Evolutionary conservation across 2,797 vertebrate species (phyloP), one percentile per base, ranked within the genome.

Genomic region (Hydrocynus forskahlii): DNA sequence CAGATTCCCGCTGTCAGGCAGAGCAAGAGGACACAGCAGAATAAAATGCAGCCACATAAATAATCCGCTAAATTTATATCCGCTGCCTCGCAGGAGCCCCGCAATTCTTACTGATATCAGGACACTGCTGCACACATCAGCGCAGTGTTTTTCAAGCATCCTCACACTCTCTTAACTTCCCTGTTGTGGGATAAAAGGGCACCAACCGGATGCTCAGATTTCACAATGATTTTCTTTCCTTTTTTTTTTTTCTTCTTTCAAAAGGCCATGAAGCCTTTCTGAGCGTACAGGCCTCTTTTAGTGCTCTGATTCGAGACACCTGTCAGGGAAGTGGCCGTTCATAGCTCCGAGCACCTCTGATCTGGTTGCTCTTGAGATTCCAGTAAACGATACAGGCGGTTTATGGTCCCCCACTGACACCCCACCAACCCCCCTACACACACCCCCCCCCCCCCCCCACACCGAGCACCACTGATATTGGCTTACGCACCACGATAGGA

Each of bases 11-110:
- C 85, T 85, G 75, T 80, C 71, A 88, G 75, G 78, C 76, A 85
- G 87, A 83, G 55, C 35, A 75, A 63, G 69, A 76, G 80, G 85
- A 84, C 69, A 75, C 84, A 82, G 78, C 66, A 75, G 83, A 80
- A 82, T 78, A 67, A 87, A 89, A 88, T 69, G 81, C 85, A 38
- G 40, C 79, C 83, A 71, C 67, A 17, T 86, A 87, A 89, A 87
- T 91, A 84, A 86, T 63, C 72, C 81, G 86, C 80, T 57, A 81
- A 87, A 91, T 90, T 79, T 88, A 89, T 88, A 88, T 75, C 50
- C 40, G 25, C 62, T 80, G 81, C 80, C 79, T 87, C 85, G 59
- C 35, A 57, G 72, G 70, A 87, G 70, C 87, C 84, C 38, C 4
- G 19, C 52, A 81, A 63, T 55, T 76, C 54, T 74, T 43, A 52